Percentiles rank a stretch among this genome's conserved stretches.
These are phyloP conservation scores for Aphidoletes aphidimyza DNA, from an alignment of 2,888 invertebrate species.

Conservation along the genomic window DNA sequence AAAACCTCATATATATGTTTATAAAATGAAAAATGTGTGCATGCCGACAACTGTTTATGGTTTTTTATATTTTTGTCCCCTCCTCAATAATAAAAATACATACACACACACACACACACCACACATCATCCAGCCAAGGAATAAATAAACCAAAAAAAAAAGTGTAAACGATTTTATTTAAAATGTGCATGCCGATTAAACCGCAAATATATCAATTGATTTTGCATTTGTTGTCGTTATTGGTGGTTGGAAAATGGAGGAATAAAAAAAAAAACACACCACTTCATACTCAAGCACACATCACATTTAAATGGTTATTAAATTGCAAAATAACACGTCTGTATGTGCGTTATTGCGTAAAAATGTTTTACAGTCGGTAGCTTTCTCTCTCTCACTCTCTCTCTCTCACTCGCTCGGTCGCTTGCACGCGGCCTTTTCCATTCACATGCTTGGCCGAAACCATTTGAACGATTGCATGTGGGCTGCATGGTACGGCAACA, in stretches of 20 bases:
- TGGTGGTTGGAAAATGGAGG: background rate
- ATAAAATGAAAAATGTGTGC: background rate
- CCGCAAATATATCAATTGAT: slow-evolving; percentile 49
- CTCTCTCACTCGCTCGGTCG: background rate
- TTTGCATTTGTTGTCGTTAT: slow-evolving; percentile 40
- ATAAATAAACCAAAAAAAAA: background rate
- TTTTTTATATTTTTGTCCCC: too few relatives aligned
- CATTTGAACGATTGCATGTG: too few relatives aligned
- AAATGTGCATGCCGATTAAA: slow-evolving; percentile 49
- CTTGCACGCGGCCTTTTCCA: background rate
- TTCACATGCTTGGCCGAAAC: too few relatives aligned
- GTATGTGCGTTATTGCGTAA: slow-evolving; percentile 43
- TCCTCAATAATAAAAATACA: too few relatives aligned
- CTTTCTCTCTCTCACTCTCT: background rate
- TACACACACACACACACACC: too few relatives aligned
- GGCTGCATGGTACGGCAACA: background rate
- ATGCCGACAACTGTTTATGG: background rate
- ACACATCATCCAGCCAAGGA: background rate
- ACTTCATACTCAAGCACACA: slow-evolving; percentile 44
- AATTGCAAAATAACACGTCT: slow-evolving; percentile 51
- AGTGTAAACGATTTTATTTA: slow-evolving; percentile 46
- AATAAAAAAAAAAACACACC: background rate
- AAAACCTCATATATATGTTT: background rate
- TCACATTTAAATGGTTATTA: slow-evolving; percentile 46
- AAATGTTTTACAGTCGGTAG: background rate